Evolutionary conservation across 2,888 invertebrate genomes (phyloP).

Genomic region (Drosophila phalerata): DNA sequence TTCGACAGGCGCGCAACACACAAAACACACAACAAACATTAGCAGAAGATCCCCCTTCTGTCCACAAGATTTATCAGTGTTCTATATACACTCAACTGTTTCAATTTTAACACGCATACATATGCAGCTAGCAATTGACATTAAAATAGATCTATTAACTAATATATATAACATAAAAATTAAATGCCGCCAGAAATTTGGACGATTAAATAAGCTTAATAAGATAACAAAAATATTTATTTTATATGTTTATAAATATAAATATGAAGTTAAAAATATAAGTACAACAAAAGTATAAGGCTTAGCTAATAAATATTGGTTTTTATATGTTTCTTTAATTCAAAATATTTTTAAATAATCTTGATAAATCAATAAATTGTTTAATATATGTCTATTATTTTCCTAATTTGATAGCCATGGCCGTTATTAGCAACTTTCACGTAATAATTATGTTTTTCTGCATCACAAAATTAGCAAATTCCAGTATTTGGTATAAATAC

Average conservation of each 20-base stretch:
- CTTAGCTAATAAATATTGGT: too few relatives aligned
- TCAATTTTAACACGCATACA: neutral
- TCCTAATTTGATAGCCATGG: too few relatives aligned
- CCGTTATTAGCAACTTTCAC: too few relatives aligned
- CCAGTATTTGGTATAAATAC: neutral
- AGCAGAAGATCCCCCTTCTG: neutral
- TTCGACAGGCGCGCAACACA: slow-evolving; percentile 25
- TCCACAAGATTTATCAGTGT: neutral
- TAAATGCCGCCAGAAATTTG: neutral
- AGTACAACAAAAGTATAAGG: too few relatives aligned
- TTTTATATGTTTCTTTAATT: neutral
- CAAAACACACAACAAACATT: slow-evolving; percentile 5
- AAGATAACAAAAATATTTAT: neutral
- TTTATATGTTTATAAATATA: neutral
- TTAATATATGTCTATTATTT: too few relatives aligned
- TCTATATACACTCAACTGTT: neutral
- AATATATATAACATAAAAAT: neutral
- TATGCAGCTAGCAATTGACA: neutral
- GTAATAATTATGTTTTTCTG: too few relatives aligned
- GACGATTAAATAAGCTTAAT: neutral
- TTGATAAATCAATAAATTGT: too few relatives aligned
- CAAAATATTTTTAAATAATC: neutral
- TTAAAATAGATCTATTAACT: neutral
- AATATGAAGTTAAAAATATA: neutral
- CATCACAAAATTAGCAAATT: too few relatives aligned